Percentiles rank a stretch among this genome's conserved stretches.
These are phyloP conservation scores for Phrynosoma platyrhinos DNA, from an alignment of 2,113 vertebrate species.

Conservation along the genomic window DNA sequence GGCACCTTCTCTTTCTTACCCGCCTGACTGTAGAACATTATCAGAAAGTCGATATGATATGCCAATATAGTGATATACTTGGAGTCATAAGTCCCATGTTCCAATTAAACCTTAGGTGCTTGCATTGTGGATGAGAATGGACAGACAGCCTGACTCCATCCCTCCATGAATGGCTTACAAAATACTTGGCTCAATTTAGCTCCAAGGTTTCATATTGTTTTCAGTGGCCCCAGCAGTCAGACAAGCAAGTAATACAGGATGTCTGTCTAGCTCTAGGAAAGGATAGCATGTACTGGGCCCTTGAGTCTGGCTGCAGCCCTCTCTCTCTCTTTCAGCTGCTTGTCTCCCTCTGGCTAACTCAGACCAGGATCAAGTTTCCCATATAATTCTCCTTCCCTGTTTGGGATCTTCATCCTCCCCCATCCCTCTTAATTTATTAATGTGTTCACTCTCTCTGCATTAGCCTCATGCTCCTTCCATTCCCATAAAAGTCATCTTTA, in stretches of 20 bases:
- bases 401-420: constrained; percentile 61
- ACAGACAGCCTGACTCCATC: constrained; percentile 88
- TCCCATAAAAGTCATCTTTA: constrained; percentile 21
- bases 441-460: constrained; percentile 63
- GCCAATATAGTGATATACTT: constrained; percentile 80
- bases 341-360: constrained; percentile 63
- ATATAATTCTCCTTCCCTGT: constrained; percentile 58
- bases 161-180: constrained; percentile 52
- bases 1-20: constrained; percentile 82
- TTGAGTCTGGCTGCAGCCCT: constrained; percentile 73
- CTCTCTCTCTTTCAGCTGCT: constrained; percentile 51
- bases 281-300: background rate
- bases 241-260: constrained; percentile 73
- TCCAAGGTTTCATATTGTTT: constrained; percentile 66
- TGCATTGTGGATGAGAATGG: constrained; percentile 68
- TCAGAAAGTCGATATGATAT: constrained; percentile 84
- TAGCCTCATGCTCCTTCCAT: constrained; percentile 55
- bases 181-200: constrained; percentile 68
- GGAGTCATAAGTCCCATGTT: constrained; percentile 73
- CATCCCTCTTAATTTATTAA: constrained; percentile 76
- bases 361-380: constrained; percentile 71
- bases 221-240: constrained; percentile 79
- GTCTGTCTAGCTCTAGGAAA: constrained; percentile 73
- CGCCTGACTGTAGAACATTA: constrained; percentile 82
- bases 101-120: constrained; percentile 77